Percentiles rank a stretch among this genome's conserved stretches.
Evolutionary conservation across 1,140 invertebrate species (phyloP).

Genomic region (Leptestheria dahalacensis): DNA sequence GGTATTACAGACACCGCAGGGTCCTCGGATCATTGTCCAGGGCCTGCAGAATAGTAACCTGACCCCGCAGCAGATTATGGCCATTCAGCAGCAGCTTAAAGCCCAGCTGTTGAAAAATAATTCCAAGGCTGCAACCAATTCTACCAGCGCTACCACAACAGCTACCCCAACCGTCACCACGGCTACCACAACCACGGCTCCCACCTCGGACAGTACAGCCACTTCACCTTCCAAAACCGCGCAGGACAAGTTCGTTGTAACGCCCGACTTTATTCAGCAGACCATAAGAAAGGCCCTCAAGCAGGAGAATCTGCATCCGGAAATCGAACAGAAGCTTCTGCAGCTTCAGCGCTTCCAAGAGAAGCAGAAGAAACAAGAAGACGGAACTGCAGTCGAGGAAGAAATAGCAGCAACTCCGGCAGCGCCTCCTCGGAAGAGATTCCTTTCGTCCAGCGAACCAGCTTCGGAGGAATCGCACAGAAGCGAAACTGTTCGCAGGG

Average conservation of each 20-base stretch:
- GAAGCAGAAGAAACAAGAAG: conserved; percentile 42
- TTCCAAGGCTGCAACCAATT: conserved; percentile 22
- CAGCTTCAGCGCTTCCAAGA: conserved; percentile 76
- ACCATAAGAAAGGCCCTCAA: conserved; percentile 67
- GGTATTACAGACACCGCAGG: conserved; percentile 63
- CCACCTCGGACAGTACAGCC: neutral
- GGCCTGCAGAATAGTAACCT: conserved; percentile 64
- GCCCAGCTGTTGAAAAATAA: conserved; percentile 46
- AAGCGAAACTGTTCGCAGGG: neutral
- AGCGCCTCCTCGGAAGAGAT: neutral
- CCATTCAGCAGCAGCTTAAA: conserved; percentile 74
- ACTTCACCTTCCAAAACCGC: neutral
- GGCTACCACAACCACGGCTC: conserved; percentile 2
- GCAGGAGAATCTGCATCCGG: conserved; percentile 74
- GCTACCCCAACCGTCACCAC: neutral
- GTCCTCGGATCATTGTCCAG: conserved; percentile 65
- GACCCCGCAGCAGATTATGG: conserved; percentile 55
- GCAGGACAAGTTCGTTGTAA: conserved; percentile 62
- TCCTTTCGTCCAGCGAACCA: neutral
- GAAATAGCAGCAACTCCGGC: neutral
- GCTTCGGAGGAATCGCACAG: neutral
- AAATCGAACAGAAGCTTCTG: conserved; percentile 80
- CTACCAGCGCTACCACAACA: conserved; percentile 48
- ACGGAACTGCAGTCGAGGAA: too few relatives aligned
- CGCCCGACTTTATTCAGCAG: conserved; percentile 75